phyloP scores from a whole-genome alignment of 2,113 vertebrate species.

The Carlito syrichta region DNA sequence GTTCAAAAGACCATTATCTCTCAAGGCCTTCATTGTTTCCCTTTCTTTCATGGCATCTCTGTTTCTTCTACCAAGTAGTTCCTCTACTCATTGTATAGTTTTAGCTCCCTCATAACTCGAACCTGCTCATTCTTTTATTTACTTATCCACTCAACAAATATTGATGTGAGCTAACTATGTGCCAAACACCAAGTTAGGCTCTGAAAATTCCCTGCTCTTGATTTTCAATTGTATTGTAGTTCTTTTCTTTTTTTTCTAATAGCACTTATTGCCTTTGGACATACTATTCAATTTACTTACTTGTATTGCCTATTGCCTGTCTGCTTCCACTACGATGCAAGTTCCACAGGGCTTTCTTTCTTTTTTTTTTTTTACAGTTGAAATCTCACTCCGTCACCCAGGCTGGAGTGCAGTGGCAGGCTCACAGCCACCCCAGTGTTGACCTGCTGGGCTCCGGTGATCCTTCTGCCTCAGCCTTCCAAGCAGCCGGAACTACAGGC shows the following conservation, averaged over 20 bases:
- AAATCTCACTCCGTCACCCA: no score
- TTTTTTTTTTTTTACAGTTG: no score
- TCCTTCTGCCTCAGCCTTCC: no score
- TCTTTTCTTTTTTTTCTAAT: not conserved
- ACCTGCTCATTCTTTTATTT: not conserved
- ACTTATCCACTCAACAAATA: not conserved
- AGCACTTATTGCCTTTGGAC: not conserved
- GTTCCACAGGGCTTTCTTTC: no score
- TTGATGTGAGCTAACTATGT: slow-evolving; percentile 17
- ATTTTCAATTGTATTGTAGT: slow-evolving; percentile 4
- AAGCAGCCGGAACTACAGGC: no score
- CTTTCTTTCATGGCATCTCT: not conserved
- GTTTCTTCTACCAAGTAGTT: slow-evolving; percentile 5
- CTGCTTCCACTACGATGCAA: slow-evolving; percentile 4
- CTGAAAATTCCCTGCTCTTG: not conserved
- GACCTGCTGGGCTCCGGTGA: no score
- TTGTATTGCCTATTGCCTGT: slow-evolving; percentile 5
- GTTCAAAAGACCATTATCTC: not conserved
- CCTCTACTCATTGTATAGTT: slow-evolving; percentile 26
- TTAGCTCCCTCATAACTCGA: not conserved
- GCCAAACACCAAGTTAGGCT: not conserved
- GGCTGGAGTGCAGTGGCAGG: no score
- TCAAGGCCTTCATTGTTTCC: not conserved
- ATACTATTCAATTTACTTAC: not conserved
- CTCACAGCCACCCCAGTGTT: no score